These are phyloP conservation scores for Trachelus tabidus DNA, from an alignment of 2,888 invertebrate genomes.

Conservation along the genomic window DNA sequence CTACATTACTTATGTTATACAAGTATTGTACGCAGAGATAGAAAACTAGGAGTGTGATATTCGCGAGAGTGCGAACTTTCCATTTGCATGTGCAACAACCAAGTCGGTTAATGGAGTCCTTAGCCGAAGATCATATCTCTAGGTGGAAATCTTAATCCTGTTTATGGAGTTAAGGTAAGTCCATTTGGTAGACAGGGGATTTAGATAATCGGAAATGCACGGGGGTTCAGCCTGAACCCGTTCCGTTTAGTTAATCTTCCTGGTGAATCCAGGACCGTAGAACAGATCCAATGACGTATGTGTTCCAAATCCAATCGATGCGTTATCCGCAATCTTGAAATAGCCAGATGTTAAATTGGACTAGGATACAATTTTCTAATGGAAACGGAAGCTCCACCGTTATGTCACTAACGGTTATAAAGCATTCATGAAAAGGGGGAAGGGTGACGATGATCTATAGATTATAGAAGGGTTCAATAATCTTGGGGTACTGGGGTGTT, in stretches of 20 bases:
- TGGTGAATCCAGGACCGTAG: not conserved
- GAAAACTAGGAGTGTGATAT: not conserved
- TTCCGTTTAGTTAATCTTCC: not conserved
- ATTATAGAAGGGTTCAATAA: not conserved
- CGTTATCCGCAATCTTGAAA: not conserved
- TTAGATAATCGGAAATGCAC: slow-evolving; percentile 37
- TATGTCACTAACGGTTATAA: not conserved
- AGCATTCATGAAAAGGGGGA: not conserved
- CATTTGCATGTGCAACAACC: not conserved
- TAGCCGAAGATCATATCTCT: slow-evolving; percentile 43
- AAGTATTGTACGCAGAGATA: not conserved
- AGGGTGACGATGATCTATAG: not conserved
- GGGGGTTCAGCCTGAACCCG: slow-evolving; percentile 16
- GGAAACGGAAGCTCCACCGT: too few species aligned
- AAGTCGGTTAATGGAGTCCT: slow-evolving; percentile 39
- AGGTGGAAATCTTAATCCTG: slow-evolving; percentile 46
- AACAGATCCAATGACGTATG: not conserved
- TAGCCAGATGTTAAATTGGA: not conserved
- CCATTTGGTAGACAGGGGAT: slow-evolving; percentile 39
- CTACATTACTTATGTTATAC: not conserved
- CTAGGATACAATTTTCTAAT: not conserved
- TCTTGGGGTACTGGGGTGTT: not conserved
- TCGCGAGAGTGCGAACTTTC: not conserved
- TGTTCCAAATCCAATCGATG: not conserved
- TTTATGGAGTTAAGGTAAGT: slow-evolving; percentile 42